phyloP scores from a whole-genome alignment of 2,113 vertebrate species.

The Herpailurus yagouaroundi region DNA sequence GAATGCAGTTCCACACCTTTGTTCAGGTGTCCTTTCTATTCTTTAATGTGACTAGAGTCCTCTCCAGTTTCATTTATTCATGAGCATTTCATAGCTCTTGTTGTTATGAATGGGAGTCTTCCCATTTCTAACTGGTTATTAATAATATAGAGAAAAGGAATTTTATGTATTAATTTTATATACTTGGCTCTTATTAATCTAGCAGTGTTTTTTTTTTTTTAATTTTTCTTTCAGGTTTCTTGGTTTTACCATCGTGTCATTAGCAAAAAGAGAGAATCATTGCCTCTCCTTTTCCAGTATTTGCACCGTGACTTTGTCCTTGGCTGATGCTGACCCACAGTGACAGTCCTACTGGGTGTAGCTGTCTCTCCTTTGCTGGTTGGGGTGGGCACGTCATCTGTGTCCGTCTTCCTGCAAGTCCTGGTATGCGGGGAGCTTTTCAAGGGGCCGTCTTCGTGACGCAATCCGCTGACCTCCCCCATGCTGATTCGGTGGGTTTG shows the following conservation, averaged over 20 bases:
- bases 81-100: not conserved
- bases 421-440: not conserved
- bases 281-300: not conserved
- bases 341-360: not conserved
- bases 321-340: no score
- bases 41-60: not conserved
- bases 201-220: no score
- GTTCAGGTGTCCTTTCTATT: not conserved
- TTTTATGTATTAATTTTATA: not conserved
- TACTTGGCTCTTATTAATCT: not conserved
- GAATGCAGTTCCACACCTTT: no score
- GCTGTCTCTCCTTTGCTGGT: not conserved
- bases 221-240: not conserved
- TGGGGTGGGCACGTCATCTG: not conserved
- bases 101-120: not conserved
- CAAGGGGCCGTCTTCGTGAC: rapidly evolving
- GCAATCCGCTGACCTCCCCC: not conserved
- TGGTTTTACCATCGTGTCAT: not conserved
- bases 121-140: not conserved
- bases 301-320: not conserved
- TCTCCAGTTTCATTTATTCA: not conserved
- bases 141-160: not conserved
- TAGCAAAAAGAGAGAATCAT: not conserved
- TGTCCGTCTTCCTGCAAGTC: no score
- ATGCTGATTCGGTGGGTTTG: rapidly evolving